phyloP scores from a whole-genome alignment of 2,797 vertebrate species.

The Dryobates pubescens region DNA sequence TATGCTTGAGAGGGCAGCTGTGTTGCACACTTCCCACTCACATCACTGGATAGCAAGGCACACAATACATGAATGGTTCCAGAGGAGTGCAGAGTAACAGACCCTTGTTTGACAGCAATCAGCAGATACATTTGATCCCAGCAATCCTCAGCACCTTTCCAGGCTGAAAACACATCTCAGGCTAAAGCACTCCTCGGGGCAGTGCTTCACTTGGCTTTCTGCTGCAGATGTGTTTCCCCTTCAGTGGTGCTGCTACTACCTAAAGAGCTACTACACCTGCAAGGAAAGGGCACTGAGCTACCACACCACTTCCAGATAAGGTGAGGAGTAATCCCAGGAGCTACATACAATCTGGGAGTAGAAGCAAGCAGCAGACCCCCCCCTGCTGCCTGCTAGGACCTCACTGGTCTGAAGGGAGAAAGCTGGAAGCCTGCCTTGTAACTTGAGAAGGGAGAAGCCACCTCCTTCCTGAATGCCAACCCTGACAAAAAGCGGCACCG shows the following conservation, averaged over 20 bases:
- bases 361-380: not conserved
- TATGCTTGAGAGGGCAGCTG: not conserved
- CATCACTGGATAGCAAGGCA: not conserved
- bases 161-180: constrained; percentile 19
- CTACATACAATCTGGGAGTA: not conserved
- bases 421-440: not conserved
- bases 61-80: not conserved
- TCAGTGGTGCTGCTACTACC: not conserved
- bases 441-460: not conserved
- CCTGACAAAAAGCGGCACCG: not conserved
- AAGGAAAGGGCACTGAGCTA: not conserved
- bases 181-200: not conserved
- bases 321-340: not conserved
- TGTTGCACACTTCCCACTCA: not conserved
- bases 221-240: not conserved
- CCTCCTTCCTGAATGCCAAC: not conserved
- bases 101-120: not conserved
- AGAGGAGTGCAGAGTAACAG: constrained; percentile 28
- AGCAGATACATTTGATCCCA: not conserved
- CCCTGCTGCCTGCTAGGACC: not conserved
- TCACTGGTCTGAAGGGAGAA: not conserved
- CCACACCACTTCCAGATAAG: not conserved
- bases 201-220: not conserved
- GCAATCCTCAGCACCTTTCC: not conserved
- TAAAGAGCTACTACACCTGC: not conserved